Conservation (phyloP, 2,797 vertebrate species). For the Squalus acanthias region DNA sequence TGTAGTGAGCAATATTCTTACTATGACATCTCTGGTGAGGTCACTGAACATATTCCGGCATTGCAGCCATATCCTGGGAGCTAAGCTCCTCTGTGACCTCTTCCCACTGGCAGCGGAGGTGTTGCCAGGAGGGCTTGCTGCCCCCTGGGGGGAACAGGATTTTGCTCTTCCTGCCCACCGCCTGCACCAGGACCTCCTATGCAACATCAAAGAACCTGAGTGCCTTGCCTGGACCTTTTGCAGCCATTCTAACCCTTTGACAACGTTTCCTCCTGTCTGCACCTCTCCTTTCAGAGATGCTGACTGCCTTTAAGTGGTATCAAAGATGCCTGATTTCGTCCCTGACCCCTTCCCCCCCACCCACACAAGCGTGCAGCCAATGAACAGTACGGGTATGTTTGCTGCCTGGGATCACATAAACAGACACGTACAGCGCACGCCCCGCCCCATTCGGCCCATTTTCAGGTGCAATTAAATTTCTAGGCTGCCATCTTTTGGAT, state of each 20-base stretch:
- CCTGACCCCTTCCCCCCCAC: background rate
- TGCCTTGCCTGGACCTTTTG: background rate
- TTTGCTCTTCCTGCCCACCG: background rate
- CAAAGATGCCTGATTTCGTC: background rate
- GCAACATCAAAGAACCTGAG: background rate
- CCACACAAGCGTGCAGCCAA: background rate
- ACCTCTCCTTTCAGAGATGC: no score
- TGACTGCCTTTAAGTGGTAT: background rate
- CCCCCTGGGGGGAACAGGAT: no score
- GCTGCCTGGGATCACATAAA: background rate
- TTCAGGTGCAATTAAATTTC: background rate
- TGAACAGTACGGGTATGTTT: background rate
- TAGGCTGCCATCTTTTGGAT: background rate
- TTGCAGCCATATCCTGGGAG: background rate
- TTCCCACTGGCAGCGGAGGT: background rate
- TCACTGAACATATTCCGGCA: background rate
- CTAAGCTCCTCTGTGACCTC: background rate
- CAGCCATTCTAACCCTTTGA: background rate
- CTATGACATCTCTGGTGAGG: background rate
- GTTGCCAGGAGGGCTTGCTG: no score
- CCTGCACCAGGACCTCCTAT: background rate
- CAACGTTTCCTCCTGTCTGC: background rate
- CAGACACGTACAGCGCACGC: background rate
- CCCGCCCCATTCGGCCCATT: background rate
- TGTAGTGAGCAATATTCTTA: background rate